Percentiles rank a stretch among this genome's conserved stretches.
phyloP scores from a whole-genome alignment of 2,888 invertebrate genomes.

The Crepidodera aurea region DNA sequence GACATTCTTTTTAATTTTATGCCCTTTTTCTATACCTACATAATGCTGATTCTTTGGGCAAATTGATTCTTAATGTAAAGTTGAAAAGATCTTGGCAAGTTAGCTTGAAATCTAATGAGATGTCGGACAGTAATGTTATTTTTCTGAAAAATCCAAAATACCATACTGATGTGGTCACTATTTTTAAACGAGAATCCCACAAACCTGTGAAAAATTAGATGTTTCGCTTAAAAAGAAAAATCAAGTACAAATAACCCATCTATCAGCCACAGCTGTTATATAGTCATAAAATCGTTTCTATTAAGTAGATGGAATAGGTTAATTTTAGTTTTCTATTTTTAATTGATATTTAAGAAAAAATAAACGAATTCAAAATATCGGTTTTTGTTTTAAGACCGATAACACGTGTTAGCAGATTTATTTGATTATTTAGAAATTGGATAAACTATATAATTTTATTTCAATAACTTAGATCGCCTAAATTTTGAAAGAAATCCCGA shows the following conservation, averaged over 20 bases:
- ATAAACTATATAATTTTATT: too few species aligned
- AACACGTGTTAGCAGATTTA: too few species aligned
- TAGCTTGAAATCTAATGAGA: too few species aligned
- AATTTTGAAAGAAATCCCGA: too few species aligned
- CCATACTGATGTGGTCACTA: background rate
- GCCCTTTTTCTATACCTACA: too few species aligned
- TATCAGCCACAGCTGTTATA: conserved; percentile 20
- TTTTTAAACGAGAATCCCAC: background rate
- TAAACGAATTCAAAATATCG: background rate
- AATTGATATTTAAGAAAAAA: background rate
- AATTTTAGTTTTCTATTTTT: background rate
- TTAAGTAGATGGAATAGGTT: background rate
- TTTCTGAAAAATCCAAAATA: background rate
- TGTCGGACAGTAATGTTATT: background rate
- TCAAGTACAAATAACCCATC: conserved; percentile 13
- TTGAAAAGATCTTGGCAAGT: background rate
- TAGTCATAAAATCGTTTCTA: too few species aligned
- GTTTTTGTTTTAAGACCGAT: background rate
- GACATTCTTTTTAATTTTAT: too few species aligned
- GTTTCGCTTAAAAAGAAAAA: background rate
- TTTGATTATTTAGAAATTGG: too few species aligned
- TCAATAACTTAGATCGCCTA: too few species aligned
- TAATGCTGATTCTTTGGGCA: too few species aligned
- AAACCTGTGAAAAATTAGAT: conserved; percentile 9
- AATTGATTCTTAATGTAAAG: too few species aligned